Conservation (phyloP, 2,888 invertebrate genomes). For the Tigriopus californicus region DNA sequence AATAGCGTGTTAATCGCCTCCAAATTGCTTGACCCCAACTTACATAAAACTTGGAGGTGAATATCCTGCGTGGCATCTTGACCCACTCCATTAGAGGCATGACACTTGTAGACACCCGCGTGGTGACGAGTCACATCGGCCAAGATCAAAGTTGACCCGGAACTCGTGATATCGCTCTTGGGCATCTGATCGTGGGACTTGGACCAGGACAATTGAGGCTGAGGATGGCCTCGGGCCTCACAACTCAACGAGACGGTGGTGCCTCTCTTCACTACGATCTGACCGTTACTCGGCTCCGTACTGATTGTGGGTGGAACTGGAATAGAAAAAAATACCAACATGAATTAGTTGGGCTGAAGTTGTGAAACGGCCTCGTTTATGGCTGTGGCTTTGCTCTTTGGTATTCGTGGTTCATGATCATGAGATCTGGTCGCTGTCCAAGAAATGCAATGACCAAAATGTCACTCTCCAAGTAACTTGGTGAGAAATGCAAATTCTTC, state of each 20-base stretch:
- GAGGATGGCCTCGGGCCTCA: background rate
- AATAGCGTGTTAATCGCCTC: no score
- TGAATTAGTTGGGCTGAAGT: background rate
- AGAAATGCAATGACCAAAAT: no score
- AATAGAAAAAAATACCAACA: background rate
- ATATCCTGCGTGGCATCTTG: constrained; percentile 44
- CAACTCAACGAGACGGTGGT: constrained; percentile 3
- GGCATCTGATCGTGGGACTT: background rate
- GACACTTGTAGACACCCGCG: constrained; percentile 21
- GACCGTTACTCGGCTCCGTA: background rate
- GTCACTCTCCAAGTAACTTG: no score
- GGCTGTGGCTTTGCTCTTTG: no score
- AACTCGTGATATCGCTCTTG: background rate
- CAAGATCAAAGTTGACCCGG: background rate
- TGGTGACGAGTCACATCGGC: constrained; percentile 4
- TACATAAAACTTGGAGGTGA: constrained; percentile 44
- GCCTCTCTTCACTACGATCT: constrained; percentile 3
- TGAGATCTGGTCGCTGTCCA: no score
- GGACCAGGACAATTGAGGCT: background rate
- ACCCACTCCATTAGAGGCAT: constrained; percentile 33
- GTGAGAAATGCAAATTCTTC: no score
- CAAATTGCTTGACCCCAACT: constrained; percentile 25
- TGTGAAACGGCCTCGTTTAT: no score
- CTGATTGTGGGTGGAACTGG: background rate
- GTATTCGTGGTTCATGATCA: no score